Evolutionary conservation across 2,797 vertebrate genomes (phyloP), one percentile per base, ranked within the genome.

Genomic region (Myotis planiceps): DNA sequence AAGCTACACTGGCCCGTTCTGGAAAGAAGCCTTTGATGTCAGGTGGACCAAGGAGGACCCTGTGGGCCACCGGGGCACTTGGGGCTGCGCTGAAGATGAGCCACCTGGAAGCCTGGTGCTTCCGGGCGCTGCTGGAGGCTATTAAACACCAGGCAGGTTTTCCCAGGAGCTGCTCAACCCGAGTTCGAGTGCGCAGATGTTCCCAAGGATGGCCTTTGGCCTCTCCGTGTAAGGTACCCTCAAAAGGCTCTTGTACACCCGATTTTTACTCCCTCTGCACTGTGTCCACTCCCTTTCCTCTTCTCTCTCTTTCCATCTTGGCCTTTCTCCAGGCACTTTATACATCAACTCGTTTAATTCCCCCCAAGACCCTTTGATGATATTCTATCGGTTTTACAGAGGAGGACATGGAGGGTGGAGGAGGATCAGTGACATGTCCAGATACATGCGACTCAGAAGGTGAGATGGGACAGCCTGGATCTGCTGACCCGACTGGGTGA

Each of bases 341-440:
- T 66, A 65, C 39, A 65, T 51, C 23, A 55, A 37, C 15, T 71
- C 37, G 12, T 49, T 55, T 45, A 84, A 18, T 45, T 29, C 14
- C 10, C 39, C 25, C 29, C 23, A 25, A 45, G 2, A 15, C 9
- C 63, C 9, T 19, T 32, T 55, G 42, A 29, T 49, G 29, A 75
- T 25, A 29, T 27, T 39, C 53, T 58, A 34, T 23, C 18, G 1
- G 4, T 81, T 68, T 92, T 69, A 83, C 47, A 72, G 53, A 90
- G 39, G 34, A 86, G 47, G n/a, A 21, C 39, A 27, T 1, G 49
- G 66, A 69, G 9, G 12, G 8, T 42, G 5, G 49, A 83, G 55
- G 21, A 55, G 3, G 32, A 10, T 25, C 49, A 16, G 4, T 39
- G 13, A 8, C 3, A 0, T 1, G 8, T 2, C 27, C 18, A n/a